Evolutionary conservation across 2,888 invertebrate genomes (phyloP).

Genomic region (Cataglyphis livida): DNA sequence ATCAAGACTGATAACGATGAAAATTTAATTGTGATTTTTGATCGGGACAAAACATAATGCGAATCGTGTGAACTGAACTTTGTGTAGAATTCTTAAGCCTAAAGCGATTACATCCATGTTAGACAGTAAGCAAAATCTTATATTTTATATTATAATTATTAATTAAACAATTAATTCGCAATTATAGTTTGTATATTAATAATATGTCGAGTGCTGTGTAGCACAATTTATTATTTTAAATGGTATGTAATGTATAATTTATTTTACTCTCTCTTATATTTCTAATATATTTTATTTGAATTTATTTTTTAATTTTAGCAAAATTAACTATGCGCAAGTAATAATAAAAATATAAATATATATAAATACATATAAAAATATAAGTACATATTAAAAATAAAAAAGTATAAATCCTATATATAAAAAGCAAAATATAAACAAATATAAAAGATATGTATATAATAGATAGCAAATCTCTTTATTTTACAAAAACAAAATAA

Average conservation of each 20-base stretch:
- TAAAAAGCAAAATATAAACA: neutral
- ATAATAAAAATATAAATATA: neutral
- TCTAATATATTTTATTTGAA: neutral
- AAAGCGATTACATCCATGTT: slow-evolving; percentile 60
- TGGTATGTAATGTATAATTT: neutral
- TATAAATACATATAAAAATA: slow-evolving; percentile 8
- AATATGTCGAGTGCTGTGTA: neutral
- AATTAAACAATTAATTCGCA: neutral
- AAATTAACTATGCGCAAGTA: neutral
- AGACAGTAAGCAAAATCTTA: slow-evolving; percentile 29
- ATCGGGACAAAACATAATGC: slow-evolving; percentile 19
- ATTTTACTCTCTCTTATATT: neutral
- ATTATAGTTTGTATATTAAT: slow-evolving; percentile 11
- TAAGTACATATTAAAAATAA: slow-evolving; percentile 1
- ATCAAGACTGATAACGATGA: slow-evolving; percentile 16
- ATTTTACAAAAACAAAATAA: neutral
- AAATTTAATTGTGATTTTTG: slow-evolving; percentile 13
- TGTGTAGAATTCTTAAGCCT: slow-evolving; percentile 78
- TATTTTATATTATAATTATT: slow-evolving; percentile 24
- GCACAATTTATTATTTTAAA: neutral
- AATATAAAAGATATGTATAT: slow-evolving; percentile 1
- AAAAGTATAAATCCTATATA: neutral
- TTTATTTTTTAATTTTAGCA: neutral
- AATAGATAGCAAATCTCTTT: neutral
- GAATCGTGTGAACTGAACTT: slow-evolving; percentile 75